Percentiles rank a stretch among this genome's conserved stretches.
phyloP scores from a whole-genome alignment of 1,140 invertebrate genomes.

The Meloidogyne floridensis region DNA sequence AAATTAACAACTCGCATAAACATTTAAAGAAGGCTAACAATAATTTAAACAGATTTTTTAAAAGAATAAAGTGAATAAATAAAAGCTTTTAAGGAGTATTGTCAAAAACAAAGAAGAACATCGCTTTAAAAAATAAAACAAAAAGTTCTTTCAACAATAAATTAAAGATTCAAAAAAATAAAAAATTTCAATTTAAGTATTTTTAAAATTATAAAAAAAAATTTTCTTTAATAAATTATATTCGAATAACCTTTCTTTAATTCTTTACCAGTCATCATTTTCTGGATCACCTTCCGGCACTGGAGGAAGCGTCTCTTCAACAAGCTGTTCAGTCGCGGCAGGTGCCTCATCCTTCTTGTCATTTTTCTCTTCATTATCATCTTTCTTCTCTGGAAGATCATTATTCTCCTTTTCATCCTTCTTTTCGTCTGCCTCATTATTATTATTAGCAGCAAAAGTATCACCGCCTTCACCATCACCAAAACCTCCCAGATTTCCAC shows the following conservation, averaged over 20 bases:
- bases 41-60: too few species aligned
- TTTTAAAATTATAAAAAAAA: conserved; percentile 3
- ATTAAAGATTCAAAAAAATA: neutral
- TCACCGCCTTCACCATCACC: neutral
- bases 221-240: neutral
- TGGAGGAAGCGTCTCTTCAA: conserved; percentile 3
- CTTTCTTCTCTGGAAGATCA: neutral
- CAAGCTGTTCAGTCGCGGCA: neutral
- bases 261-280: conserved; percentile 1
- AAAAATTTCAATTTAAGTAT: neutral
- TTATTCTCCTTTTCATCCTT: neutral
- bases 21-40: too few species aligned
- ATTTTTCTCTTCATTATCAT: neutral
- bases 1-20: too few species aligned
- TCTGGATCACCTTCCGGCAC: neutral
- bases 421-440: neutral
- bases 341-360: neutral
- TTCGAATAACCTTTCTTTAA: neutral
- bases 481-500: neutral
- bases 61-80: too few species aligned
- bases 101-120: too few species aligned
- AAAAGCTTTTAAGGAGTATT: too few species aligned
- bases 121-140: too few species aligned
- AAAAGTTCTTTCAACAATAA: too few species aligned
- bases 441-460: neutral